Base-by-base conservation (phyloP, 2,888 invertebrate genomes). In the Ethmia dodecea region DNA sequence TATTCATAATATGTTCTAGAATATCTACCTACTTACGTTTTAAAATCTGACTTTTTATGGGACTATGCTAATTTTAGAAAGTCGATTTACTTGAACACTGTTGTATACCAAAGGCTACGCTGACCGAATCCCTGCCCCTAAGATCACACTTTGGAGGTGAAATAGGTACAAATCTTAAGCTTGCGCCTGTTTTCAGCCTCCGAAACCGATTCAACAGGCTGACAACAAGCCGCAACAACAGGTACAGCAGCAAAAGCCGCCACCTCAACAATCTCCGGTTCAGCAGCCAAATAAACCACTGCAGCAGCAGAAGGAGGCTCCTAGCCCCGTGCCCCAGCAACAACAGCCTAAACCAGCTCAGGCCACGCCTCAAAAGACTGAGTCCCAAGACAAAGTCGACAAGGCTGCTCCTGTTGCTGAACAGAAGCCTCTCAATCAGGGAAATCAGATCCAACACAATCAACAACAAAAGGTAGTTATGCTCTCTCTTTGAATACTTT, bases 341-440 rank as follows among this genome's bases (percentile, higher is more conserved):
- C 43, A 45, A 14, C 34, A 38, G 5, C 33, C 36, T 3, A 31
- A 32, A n/a, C 30, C 37, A 15, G 20, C 38, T 33, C 33, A 30
- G 13, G 9, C n/a, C 8, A 22, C 39, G 12, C 60, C 55, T 27
- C 24, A 49, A 0, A 72, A 70, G 37, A 44, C 40, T 16, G 64
- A 61, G 5, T 49, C 71, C 1, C 58, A 64, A 35, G 79, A 80
- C 35, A 65, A 63, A 40, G 69, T 74, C 41, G 79, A 79, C 44
- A 75, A 76, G 36, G 55, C 61, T 39, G 41, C 50, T 18, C 18
- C 18, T 49, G n/a, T n/a, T n/a, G 55, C 49, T 45, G 70, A 76
- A 33, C 63, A 59, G 13, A 66, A 70, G 34, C 66, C 52, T 33
- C 60, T 59, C 39, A 53, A 51, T 24, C 55, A 54, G 13, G 56